A percentile compares a stretch with the other conserved stretches of the same genome.
Conservation (phyloP, 2,797 vertebrate genomes). For the Botia almorhae region DNA sequence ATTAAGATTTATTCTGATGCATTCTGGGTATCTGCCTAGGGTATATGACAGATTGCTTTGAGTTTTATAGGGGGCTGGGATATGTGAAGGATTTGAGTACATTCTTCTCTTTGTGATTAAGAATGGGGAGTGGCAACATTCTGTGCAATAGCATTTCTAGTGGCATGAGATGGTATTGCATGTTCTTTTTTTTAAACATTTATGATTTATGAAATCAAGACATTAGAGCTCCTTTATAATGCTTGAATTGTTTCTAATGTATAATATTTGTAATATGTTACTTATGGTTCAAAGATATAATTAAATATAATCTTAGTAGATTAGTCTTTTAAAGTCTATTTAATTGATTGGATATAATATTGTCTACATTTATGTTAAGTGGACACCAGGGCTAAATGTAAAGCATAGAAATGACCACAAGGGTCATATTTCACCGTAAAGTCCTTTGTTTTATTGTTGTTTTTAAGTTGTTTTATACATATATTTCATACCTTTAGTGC, state of each 20-base stretch:
- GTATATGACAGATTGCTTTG: conserved; percentile 75
- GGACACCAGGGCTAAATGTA: too few species aligned
- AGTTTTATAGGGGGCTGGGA: conserved; percentile 78
- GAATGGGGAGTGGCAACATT: conserved; percentile 3
- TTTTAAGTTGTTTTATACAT: neutral
- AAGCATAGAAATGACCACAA: too few species aligned
- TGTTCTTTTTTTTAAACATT: neutral
- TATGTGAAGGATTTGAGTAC: conserved; percentile 65
- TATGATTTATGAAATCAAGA: neutral
- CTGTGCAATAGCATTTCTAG: neutral
- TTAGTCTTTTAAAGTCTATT: too few species aligned
- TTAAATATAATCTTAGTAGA: too few species aligned
- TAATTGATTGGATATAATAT: too few species aligned
- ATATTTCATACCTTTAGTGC: neutral
- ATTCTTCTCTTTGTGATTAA: conserved; percentile 53
- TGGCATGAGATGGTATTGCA: conserved; percentile 15
- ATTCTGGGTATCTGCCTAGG: conserved; percentile 72
- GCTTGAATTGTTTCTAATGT: neutral
- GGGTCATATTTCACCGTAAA: too few species aligned
- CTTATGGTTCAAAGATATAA: too few species aligned
- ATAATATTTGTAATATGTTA: too few species aligned
- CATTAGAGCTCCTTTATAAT: neutral
- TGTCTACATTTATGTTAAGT: too few species aligned
- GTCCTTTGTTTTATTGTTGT: too few species aligned
- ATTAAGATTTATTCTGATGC: conserved; percentile 75